These are phyloP conservation scores for Stegodyphus mimosarum DNA, from an alignment of 1,140 invertebrate species.

Conservation along the genomic window DNA sequence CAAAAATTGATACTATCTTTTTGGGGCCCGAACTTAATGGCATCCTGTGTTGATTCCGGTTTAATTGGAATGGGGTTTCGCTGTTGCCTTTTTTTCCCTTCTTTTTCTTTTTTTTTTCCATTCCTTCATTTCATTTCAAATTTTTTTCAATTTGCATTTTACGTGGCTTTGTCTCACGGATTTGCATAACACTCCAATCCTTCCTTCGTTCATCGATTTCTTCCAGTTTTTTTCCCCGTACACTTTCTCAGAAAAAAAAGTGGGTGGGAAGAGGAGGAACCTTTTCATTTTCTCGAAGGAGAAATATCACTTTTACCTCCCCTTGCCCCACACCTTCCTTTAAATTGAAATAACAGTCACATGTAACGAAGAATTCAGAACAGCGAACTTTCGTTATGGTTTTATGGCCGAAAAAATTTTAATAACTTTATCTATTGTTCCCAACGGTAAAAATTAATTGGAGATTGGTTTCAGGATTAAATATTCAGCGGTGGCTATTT, in stretches of 20 bases:
- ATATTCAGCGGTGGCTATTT: slow-evolving; percentile 9
- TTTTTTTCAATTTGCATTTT: too few species aligned
- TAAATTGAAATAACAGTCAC: slow-evolving; percentile 29
- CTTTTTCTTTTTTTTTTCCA: not conserved
- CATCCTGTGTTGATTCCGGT: slow-evolving; percentile 49
- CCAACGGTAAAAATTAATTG: slow-evolving; percentile 40
- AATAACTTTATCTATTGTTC: slow-evolving; percentile 53
- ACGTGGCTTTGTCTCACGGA: slow-evolving; percentile 10
- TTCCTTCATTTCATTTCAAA: too few species aligned
- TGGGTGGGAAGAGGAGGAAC: too few species aligned
- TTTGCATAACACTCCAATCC: slow-evolving; percentile 49
- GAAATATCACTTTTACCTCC: slow-evolving; percentile 25
- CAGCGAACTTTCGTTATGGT: not conserved
- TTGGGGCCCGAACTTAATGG: slow-evolving; percentile 28
- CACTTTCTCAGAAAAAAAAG: not conserved
- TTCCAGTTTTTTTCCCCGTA: too few species aligned
- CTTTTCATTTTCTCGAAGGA: slow-evolving; percentile 15
- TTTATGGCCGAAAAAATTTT: slow-evolving; percentile 12
- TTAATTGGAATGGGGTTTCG: slow-evolving; percentile 53
- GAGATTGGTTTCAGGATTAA: slow-evolving; percentile 37
- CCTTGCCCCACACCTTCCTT: slow-evolving; percentile 16
- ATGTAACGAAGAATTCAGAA: not conserved
- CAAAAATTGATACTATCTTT: slow-evolving; percentile 6
- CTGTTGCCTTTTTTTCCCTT: slow-evolving; percentile 35
- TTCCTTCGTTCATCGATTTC: not conserved